Evolutionary conservation across 2,888 invertebrate genomes (phyloP).

Genomic region (Tetranychus piercei): DNA sequence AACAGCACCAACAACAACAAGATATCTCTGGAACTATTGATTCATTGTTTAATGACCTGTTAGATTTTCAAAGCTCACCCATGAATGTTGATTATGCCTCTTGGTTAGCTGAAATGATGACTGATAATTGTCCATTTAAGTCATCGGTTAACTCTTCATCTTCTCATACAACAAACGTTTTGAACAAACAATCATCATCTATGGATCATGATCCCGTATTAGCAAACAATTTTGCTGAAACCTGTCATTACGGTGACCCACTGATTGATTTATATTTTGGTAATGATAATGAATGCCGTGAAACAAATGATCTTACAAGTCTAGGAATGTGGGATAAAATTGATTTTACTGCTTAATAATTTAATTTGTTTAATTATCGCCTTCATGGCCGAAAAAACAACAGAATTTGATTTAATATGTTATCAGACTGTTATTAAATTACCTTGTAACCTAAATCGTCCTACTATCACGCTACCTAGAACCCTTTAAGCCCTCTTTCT

Average conservation of each 20-base stretch:
- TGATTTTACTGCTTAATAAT: slow-evolving; percentile 46
- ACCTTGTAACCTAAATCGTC: too few species aligned
- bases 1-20: slow-evolving; percentile 7
- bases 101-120: slow-evolving; percentile 9
- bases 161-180: background rate
- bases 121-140: background rate
- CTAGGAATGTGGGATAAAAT: slow-evolving; percentile 48
- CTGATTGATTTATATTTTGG: slow-evolving; percentile 45
- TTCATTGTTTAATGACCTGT: slow-evolving; percentile 15
- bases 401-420: too few species aligned
- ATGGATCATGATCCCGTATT: slow-evolving; percentile 19
- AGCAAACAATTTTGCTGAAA: slow-evolving; percentile 17
- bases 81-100: slow-evolving; percentile 16
- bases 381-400: too few species aligned
- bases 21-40: background rate
- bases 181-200: background rate
- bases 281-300: slow-evolving; percentile 47
- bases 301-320: slow-evolving; percentile 42
- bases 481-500: too few species aligned
- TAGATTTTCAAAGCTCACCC: slow-evolving; percentile 18
- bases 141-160: background rate
- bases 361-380: background rate
- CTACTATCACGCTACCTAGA: too few species aligned
- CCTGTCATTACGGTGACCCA: slow-evolving; percentile 40
- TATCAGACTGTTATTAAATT: too few species aligned